Base-by-base conservation (phyloP, 2,797 vertebrate genomes). In the Euphonia xanthogaster region DNA sequence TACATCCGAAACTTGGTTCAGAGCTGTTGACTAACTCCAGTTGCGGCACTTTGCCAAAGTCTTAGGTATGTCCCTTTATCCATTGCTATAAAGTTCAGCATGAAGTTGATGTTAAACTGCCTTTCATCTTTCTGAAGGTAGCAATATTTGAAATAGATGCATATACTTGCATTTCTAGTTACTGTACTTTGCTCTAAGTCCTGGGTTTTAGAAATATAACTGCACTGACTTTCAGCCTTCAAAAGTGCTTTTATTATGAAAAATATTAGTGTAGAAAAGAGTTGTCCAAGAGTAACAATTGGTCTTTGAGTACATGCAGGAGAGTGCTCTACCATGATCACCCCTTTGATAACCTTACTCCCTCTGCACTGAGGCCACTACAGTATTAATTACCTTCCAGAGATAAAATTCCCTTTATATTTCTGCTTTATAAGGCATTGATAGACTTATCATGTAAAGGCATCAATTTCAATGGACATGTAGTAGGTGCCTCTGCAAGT, bases 361-460 rank as follows among this genome's bases (percentile, higher is more conserved):
- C 71, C 37, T 1, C 1, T 42, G 70, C 76, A 60, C 54, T 67
- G 83, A 91, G 74, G 45, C 76, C 40, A 45, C 51, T 90, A 18
- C 45, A 51, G 44, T 88, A 93, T 96, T 94, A 91, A 94, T 94
- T 96, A 66, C 79, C 44, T 88, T 86, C 48, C 87, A 96, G 62
- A 88, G 30, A 86, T 93, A 73, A 58, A 79, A 91, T 93, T 86
- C 86, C 48, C 86, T 93, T 94, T 91, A 57, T 88, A 65, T 73
- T 74, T 92, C 54, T 94, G 27, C 47, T 92, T 77, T 89, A 57
- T 45, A 88, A 84, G 63, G 83, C 37, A 45, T 65, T 75, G 73
- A 50, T 72, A 90, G 81, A 72, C 6, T 0, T 94, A 87, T 89
- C 61, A 37, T 40, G 28, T 71, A 85, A 77, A 91, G 81, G 39